Evolutionary conservation across 2,888 invertebrate genomes (phyloP).

Genomic region (Machimus atricapillus): DNA sequence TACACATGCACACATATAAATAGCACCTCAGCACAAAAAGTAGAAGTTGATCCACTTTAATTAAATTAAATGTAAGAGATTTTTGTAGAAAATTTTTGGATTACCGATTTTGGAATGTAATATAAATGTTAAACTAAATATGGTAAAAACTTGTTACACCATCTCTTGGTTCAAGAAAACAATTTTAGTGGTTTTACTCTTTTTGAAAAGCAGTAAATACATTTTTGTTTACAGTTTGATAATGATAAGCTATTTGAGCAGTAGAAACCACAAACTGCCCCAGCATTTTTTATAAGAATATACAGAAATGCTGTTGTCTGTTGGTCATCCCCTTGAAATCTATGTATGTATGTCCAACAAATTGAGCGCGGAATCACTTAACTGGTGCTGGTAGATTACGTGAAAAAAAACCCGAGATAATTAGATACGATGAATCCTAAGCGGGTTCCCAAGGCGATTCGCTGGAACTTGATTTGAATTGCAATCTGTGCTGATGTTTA

Average conservation of each 20-base stretch:
- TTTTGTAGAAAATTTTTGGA: too few relatives aligned
- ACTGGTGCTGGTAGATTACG: neutral
- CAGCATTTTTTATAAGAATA: neutral
- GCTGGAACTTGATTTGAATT: conserved; percentile 12
- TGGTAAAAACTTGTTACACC: too few relatives aligned
- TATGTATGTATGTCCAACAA: neutral
- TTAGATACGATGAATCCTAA: conserved; percentile 1
- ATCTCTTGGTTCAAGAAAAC: too few relatives aligned
- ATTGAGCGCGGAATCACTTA: neutral
- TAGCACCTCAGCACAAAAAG: too few relatives aligned
- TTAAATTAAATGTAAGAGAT: too few relatives aligned
- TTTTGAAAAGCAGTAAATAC: too few relatives aligned
- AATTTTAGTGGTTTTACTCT: too few relatives aligned
- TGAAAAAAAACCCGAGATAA: neutral
- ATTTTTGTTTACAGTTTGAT: too few relatives aligned
- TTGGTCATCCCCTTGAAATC: neutral
- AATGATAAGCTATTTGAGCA: neutral
- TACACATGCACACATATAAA: too few relatives aligned
- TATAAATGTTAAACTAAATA: too few relatives aligned
- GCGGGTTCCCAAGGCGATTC: neutral
- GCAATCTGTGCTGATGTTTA: conserved; percentile 18
- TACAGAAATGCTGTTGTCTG: neutral
- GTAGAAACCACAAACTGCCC: neutral
- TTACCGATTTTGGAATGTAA: too few relatives aligned
- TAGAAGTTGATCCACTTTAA: too few relatives aligned